Evolutionary conservation across 2,113 vertebrate genomes (phyloP).

Genomic region (Misgurnus anguillicaudatus): DNA sequence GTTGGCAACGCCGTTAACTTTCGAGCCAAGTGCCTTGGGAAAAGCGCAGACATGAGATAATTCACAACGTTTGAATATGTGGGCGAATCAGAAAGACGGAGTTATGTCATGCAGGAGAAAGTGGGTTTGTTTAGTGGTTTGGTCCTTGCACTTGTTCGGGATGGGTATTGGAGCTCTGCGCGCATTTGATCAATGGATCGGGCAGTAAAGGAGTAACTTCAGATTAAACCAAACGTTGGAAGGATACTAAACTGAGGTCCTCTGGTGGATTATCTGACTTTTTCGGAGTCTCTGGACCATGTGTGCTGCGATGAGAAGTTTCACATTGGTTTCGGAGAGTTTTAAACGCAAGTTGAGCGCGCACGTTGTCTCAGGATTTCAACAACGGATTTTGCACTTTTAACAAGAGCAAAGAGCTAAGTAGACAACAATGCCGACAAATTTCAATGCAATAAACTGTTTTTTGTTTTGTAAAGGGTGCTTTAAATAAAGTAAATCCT

Average conservation of each 20-base stretch:
- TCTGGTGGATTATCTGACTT: not conserved
- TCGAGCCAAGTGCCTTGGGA: not conserved
- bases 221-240: not conserved
- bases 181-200: not conserved
- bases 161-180: not conserved
- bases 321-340: slow-evolving; percentile 7
- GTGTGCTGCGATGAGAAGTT: slow-evolving; percentile 2
- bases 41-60: not conserved
- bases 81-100: not conserved
- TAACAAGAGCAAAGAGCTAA: not conserved
- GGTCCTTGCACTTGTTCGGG: no score
- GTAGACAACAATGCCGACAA: not conserved
- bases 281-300: not conserved
- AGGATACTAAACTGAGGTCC: not conserved
- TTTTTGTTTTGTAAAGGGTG: no score
- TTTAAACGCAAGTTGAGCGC: not conserved
- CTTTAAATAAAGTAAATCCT: no score
- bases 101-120: not conserved
- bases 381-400: not conserved
- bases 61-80: not conserved
- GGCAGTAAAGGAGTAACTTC: not conserved
- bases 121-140: not conserved
- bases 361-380: slow-evolving; percentile 17
- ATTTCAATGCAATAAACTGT: no score
- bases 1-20: slow-evolving; percentile 20